These are phyloP conservation scores for Cephus runcator DNA, from an alignment of 2,888 invertebrate genomes.

Conservation along the genomic window DNA sequence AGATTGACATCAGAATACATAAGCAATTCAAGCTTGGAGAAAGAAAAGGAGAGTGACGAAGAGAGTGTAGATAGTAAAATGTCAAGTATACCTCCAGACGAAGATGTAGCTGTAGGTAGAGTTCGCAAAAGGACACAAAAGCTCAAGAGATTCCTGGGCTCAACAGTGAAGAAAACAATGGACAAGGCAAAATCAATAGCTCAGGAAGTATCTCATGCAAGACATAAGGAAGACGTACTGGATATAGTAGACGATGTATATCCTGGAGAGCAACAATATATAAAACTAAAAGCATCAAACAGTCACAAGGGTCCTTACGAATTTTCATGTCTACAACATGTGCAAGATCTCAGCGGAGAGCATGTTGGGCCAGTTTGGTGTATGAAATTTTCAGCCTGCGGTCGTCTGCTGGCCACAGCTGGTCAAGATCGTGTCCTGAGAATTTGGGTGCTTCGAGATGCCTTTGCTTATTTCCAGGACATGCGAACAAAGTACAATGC, in stretches of 20 bases:
- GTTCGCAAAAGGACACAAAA: slow-evolving; percentile 70
- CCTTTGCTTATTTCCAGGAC: slow-evolving; percentile 92
- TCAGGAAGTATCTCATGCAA: slow-evolving; percentile 87
- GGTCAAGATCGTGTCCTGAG: slow-evolving; percentile 95
- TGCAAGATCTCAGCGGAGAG: slow-evolving; percentile 85
- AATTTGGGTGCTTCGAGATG: slow-evolving; percentile 94
- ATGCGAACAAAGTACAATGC: slow-evolving; percentile 96
- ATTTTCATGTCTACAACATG: slow-evolving; percentile 90
- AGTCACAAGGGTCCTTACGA: slow-evolving; percentile 98
- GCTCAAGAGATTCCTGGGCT: slow-evolving; percentile 85
- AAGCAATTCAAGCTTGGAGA: slow-evolving; percentile 73
- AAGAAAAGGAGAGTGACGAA: slow-evolving; percentile 81
- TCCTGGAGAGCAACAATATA: slow-evolving; percentile 78
- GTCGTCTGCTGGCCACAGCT: slow-evolving; percentile 93
- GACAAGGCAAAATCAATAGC: slow-evolving; percentile 91
- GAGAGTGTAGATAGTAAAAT: slow-evolving; percentile 78
- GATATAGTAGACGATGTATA: slow-evolving; percentile 86
- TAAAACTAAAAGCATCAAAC: slow-evolving; percentile 93
- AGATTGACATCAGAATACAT: slow-evolving; percentile 91
- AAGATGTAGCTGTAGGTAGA: slow-evolving; percentile 66
- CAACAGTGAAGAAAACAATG: slow-evolving; percentile 90
- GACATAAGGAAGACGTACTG: slow-evolving; percentile 87
- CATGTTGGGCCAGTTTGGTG: slow-evolving; percentile 98
- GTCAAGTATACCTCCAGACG: slow-evolving; percentile 68
- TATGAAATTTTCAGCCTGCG: slow-evolving; percentile 98